Percentiles rank a stretch among this genome's conserved stretches.
phyloP scores from a whole-genome alignment of 2,113 vertebrate species.

The Saimiri boliviensis region DNA sequence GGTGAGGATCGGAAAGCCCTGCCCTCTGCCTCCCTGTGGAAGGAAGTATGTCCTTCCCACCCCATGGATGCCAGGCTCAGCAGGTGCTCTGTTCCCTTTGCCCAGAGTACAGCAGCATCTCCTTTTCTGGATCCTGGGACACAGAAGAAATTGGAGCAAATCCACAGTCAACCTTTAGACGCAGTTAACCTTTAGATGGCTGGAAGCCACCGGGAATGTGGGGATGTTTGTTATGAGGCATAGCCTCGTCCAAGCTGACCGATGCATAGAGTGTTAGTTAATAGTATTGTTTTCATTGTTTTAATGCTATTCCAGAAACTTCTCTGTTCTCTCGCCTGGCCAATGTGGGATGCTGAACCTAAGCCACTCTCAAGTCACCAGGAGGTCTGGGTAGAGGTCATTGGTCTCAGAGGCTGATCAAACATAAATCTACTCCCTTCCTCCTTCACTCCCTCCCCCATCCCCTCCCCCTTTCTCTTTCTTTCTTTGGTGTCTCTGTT shows the following conservation, averaged over 20 bases:
- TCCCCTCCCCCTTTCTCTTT: too few relatives aligned
- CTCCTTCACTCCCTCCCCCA: too few relatives aligned
- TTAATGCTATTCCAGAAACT: background rate
- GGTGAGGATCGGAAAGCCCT: background rate
- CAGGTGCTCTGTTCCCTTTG: background rate
- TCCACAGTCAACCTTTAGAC: background rate
- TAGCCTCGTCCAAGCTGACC: background rate
- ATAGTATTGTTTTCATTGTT: background rate
- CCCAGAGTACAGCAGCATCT: background rate
- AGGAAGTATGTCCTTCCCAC: fast-evolving
- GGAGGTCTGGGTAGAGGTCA: background rate
- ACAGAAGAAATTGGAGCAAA: background rate
- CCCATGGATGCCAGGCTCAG: too few relatives aligned
- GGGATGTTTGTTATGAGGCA: background rate
- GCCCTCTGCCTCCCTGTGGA: fast-evolving
- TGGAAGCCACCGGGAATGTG: background rate
- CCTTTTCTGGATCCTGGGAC: background rate
- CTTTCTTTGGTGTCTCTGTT: too few relatives aligned
- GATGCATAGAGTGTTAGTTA: background rate
- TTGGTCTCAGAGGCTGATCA: background rate
- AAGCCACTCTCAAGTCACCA: background rate
- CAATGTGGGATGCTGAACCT: background rate
- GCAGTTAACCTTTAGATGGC: fast-evolving
- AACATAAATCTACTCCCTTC: background rate
- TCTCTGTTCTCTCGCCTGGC: background rate